Evolutionary conservation across 2,888 invertebrate genomes (phyloP).

Genomic region (Cecidostiba fungosa): DNA sequence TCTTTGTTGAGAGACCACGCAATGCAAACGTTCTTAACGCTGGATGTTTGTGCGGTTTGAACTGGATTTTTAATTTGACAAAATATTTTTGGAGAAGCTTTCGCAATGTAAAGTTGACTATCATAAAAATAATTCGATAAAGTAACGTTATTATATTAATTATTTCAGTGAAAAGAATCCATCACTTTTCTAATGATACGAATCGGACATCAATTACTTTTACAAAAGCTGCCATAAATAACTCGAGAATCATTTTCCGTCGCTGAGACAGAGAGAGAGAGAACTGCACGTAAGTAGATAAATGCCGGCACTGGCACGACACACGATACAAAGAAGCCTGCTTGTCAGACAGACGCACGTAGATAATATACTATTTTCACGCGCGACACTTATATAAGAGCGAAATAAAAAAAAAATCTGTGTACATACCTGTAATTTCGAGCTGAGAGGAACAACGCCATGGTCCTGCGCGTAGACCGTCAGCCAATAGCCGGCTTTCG

Average conservation of each 20-base stretch:
- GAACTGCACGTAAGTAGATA: not conserved
- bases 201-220: not conserved
- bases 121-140: no score
- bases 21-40: no score
- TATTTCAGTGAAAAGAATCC: not conserved
- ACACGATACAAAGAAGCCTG: not conserved
- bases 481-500: constrained; percentile 94
- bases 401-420: not conserved
- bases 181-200: not conserved
- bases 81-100: no score
- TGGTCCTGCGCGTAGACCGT: constrained; percentile 96
- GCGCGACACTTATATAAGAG: not conserved
- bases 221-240: not conserved
- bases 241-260: not conserved
- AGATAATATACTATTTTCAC: not conserved
- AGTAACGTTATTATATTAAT: not conserved
- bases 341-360: not conserved
- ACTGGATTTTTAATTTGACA: no score
- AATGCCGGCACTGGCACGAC: not conserved
- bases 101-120: no score
- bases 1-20: no score
- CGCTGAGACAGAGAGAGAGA: not conserved
- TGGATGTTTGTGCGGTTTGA: no score
- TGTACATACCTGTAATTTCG: constrained; percentile 88
- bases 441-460: constrained; percentile 91